These are phyloP conservation scores for Adelphocoris suturalis DNA, from an alignment of 2,888 invertebrate species.

Conservation along the genomic window DNA sequence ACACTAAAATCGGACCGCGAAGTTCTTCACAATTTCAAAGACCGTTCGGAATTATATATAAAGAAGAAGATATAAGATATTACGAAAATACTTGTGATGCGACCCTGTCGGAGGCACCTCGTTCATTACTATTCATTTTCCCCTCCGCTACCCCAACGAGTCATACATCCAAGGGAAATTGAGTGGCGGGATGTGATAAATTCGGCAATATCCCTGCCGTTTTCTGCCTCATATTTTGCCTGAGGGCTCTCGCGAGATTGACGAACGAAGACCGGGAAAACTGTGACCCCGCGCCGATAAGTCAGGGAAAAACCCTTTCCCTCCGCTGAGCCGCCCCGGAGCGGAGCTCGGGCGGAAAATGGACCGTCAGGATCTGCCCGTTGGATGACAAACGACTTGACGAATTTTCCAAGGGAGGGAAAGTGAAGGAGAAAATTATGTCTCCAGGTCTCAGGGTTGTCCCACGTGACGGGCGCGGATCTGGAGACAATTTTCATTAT, in stretches of 20 bases:
- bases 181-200: conserved; percentile 39
- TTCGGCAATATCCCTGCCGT: conserved; percentile 27
- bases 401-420: conserved; percentile 54
- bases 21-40: no score
- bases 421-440: conserved; percentile 61
- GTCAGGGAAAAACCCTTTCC: conserved; percentile 37
- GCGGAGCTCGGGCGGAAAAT: conserved; percentile 54
- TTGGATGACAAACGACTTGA: conserved; percentile 63
- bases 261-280: conserved; percentile 39
- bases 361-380: conserved; percentile 57
- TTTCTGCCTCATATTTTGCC: conserved; percentile 36
- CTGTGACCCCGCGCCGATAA: conserved; percentile 32
- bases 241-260: conserved; percentile 32
- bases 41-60: no score
- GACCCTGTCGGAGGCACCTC: not conserved
- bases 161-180: conserved; percentile 26
- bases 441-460: not conserved
- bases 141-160: not conserved
- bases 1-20: no score
- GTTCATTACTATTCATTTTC: conserved; percentile 36
- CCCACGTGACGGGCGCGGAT: not conserved
- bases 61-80: no score
- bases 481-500: conserved; percentile 12
- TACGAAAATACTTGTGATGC: not conserved
- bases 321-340: conserved; percentile 29